Evolutionary conservation across 2,797 vertebrate species (phyloP).

Genomic region (Coregonus suidteri): DNA sequence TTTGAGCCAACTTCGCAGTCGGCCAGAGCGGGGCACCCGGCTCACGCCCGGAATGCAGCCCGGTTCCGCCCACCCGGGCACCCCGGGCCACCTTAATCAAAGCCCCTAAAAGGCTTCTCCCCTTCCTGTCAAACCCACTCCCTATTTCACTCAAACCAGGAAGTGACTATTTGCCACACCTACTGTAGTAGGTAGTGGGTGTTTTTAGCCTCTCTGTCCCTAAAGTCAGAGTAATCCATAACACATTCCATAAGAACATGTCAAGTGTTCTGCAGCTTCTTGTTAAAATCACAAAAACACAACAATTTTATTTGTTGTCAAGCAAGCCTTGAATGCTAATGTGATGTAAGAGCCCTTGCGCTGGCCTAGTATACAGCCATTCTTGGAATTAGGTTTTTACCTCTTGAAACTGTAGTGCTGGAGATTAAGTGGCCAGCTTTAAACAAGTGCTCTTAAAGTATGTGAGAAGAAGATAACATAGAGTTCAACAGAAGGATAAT

Average conservation of each 20-base stretch:
- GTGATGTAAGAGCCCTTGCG: constrained; percentile 59
- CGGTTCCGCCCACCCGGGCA: too few species aligned
- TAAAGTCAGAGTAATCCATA: neutral
- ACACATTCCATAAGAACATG: neutral
- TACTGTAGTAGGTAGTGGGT: neutral
- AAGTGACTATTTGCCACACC: too few species aligned
- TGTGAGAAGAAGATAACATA: constrained; percentile 48
- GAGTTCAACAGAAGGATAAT: constrained; percentile 53
- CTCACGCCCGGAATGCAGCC: too few species aligned
- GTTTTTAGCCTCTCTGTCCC: neutral
- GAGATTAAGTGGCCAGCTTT: constrained; percentile 65
- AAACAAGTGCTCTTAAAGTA: constrained; percentile 53
- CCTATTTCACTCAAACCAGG: too few species aligned
- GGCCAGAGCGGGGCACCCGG: too few species aligned
- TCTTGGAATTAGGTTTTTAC: constrained; percentile 64
- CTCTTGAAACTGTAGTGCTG: constrained; percentile 60
- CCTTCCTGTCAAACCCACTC: too few species aligned
- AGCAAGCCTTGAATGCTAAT: constrained; percentile 64
- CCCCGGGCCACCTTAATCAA: too few species aligned
- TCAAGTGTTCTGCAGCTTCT: constrained; percentile 18
- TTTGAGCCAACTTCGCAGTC: too few species aligned
- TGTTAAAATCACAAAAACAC: neutral
- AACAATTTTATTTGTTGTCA: constrained; percentile 30
- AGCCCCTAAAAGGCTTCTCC: too few species aligned
- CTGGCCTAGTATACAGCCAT: constrained; percentile 57